These are phyloP conservation scores for Melanotaenia duboulayi DNA, from an alignment of 2,113 vertebrate genomes.

Conservation along the genomic window DNA sequence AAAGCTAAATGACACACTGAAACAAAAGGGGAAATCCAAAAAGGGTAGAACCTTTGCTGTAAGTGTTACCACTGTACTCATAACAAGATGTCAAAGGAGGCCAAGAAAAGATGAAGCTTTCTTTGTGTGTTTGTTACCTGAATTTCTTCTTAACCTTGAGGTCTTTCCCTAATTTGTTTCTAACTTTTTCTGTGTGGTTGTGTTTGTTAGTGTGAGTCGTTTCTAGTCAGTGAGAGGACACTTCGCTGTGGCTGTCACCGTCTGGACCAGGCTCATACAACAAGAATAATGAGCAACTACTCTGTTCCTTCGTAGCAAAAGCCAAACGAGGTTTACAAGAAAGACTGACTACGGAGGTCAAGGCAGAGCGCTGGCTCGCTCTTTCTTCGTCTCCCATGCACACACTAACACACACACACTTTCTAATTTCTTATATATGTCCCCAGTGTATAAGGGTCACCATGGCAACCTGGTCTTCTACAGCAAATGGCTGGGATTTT, in stretches of 20 bases:
- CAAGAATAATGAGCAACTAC: slow-evolving; percentile 70
- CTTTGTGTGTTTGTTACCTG: slow-evolving; percentile 26
- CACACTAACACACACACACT: slow-evolving; percentile 7
- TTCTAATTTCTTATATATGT: slow-evolving; percentile 45
- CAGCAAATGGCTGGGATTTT: slow-evolving; percentile 50
- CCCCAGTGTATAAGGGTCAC: slow-evolving; percentile 58
- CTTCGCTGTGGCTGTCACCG: slow-evolving; percentile 58
- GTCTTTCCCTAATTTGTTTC: slow-evolving; percentile 21
- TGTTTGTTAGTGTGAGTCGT: slow-evolving; percentile 28
- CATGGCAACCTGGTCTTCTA: slow-evolving; percentile 66
- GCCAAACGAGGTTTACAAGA: slow-evolving; percentile 62
- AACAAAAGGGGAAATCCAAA: neutral
- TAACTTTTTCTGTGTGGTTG: slow-evolving; percentile 17
- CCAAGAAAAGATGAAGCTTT: slow-evolving; percentile 30
- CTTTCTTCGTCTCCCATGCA: slow-evolving; percentile 21
- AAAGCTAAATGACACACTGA: neutral
- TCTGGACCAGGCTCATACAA: slow-evolving; percentile 51
- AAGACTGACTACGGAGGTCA: slow-evolving; percentile 60
- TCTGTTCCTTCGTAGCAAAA: slow-evolving; percentile 51
- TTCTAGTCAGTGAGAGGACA: slow-evolving; percentile 36
- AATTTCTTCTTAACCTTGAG: slow-evolving; percentile 44
- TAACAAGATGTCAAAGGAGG: slow-evolving; percentile 21
- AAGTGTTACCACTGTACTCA: neutral
- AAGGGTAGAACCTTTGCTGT: neutral
- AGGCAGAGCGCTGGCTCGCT: slow-evolving; percentile 42